Evolutionary conservation across 2,113 vertebrate genomes (phyloP).

Genomic region (Notarius quadriscutis): DNA sequence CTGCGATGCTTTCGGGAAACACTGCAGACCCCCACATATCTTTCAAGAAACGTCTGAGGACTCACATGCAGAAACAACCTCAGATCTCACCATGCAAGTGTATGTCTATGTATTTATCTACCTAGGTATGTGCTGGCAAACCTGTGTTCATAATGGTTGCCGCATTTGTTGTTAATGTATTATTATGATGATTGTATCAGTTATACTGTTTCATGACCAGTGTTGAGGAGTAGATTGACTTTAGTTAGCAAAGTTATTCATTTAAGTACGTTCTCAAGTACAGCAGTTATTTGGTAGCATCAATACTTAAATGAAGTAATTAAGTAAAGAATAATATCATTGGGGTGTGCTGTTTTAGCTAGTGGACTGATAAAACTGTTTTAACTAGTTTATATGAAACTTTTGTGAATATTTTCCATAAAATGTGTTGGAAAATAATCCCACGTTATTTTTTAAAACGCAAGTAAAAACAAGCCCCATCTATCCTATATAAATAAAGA

Average conservation of each 20-base stretch:
- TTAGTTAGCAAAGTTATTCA: background rate
- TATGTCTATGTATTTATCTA: background rate
- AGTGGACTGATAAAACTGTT: no score
- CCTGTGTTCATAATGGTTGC: background rate
- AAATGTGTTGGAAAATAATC: no score
- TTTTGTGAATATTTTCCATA: no score
- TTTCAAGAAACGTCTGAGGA: background rate
- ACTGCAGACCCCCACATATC: background rate
- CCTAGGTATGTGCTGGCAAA: background rate
- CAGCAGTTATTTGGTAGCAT: background rate
- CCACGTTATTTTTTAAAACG: no score
- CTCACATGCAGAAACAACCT: background rate
- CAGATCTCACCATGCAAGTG: background rate
- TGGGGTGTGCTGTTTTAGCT: background rate
- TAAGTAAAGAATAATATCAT: background rate
- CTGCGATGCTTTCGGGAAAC: no score
- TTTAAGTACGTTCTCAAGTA: background rate
- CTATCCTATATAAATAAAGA: no score
- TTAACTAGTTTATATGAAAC: no score
- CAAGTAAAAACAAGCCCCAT: no score
- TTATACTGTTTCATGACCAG: background rate
- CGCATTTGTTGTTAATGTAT: background rate
- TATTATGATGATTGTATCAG: background rate
- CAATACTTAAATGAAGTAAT: background rate
- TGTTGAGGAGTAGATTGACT: background rate